A percentile compares a stretch with the other conserved stretches of the same genome.
Conservation (phyloP, 2,113 vertebrate species). For the Strigops habroptila region DNA sequence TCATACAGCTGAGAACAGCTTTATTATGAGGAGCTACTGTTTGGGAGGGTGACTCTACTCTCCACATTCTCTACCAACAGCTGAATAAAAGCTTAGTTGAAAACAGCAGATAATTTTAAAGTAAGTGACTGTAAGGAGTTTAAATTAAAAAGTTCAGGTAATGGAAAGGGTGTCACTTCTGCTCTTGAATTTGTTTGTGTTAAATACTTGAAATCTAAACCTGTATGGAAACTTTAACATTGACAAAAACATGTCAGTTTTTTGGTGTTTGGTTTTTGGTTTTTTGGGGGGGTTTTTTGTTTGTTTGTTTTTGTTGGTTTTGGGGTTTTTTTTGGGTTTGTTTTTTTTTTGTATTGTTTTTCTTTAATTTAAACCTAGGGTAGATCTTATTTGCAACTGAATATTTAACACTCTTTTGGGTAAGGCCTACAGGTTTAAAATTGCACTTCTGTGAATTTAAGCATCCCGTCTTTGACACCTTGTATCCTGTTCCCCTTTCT, state of each 20-base stretch:
- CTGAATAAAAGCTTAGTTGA: neutral
- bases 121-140: neutral
- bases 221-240: constrained; percentile 6
- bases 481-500: constrained; percentile 78
- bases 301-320: neutral
- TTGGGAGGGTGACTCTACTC: neutral
- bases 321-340: neutral
- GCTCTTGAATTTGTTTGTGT: neutral
- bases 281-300: neutral
- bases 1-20: neutral
- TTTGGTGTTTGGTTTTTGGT: neutral
- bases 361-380: constrained; percentile 56
- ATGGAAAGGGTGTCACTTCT: neutral
- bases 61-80: neutral
- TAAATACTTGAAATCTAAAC: neutral
- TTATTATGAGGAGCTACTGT: neutral
- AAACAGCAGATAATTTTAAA: neutral
- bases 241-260: neutral
- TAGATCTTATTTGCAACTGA: constrained; percentile 76
- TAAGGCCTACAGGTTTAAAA: constrained; percentile 74
- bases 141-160: neutral
- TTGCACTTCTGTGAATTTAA: constrained; percentile 78
- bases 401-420: constrained; percentile 82
- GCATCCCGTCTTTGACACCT: constrained; percentile 83
- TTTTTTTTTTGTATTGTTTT: neutral